Evolutionary conservation across 2,113 vertebrate species (phyloP), one percentile per base, ranked within the genome.

Genomic region (Aplodontia rufa): DNA sequence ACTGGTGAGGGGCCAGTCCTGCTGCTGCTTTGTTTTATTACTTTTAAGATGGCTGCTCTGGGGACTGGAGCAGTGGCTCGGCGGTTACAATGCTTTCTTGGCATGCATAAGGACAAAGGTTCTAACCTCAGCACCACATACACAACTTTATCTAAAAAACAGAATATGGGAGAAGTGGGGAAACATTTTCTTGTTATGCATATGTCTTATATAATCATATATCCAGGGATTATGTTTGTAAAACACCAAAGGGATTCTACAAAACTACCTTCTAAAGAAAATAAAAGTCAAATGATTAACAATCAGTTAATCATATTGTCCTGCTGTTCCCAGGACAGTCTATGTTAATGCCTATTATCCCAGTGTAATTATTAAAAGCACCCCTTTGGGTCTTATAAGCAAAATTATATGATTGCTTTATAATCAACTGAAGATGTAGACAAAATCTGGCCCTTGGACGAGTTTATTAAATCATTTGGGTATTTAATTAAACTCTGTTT

Each of bases 131-230:
- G 9, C 58, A 22, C 24, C 58, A 28, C 26, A n/a, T n/a, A n/a
- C n/a, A n/a, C n/a, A n/a, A n/a, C 58, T 94, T 68, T 80, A 94
- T 45, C 51, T 16, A 84, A 94, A 93, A 93, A 62, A 53, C 5
- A n/a, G 9, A 53, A 94, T 10, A 28, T 62, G 22, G 22, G 53
- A 55, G 19, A 60, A 60, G 28, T 60, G 24, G 58, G 42, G 47
- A 87, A 91, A 84, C 3, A 2, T 62, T 94, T 93, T 45, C 51
- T 95, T 88, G 72, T n/a, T 58, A 71, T 35, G 37, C 45, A 90
- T 47, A 53, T 76, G 64, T 68, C 93, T 93, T 81, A 75, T 87
- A 64, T 53, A 14, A 40, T 42, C 17, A 71, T 66, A 76, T 53
- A 42, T 91, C 84, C 40, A 91, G 28, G 20, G 35, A 72, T 66